Percentiles rank a stretch among this genome's conserved stretches.
These are phyloP conservation scores for Actinostola sp. DNA, from an alignment of 92 coral and sea anemone species.

Conservation along the genomic window DNA sequence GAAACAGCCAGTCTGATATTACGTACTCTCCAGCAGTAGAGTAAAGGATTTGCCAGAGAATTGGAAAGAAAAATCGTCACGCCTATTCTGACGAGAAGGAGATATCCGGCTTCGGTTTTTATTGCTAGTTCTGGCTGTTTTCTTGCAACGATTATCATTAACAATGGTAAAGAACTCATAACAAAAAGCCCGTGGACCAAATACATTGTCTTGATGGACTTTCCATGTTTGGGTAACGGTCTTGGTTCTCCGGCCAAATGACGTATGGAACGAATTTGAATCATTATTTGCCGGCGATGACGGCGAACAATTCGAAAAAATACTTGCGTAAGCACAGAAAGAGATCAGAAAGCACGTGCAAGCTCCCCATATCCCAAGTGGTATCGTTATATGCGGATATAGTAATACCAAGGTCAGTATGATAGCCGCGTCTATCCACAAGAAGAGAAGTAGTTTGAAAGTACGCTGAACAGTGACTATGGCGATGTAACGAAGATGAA, in stretches of 20 bases:
- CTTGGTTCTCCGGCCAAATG: no score
- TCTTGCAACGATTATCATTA: no score
- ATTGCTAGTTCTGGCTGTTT: no score
- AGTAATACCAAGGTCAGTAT: neutral
- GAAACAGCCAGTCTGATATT: conserved; percentile 10
- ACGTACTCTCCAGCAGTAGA: conserved; percentile 23
- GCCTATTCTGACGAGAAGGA: no score
- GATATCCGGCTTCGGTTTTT: no score
- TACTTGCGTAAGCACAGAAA: neutral
- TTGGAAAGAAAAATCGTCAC: conserved; percentile 19
- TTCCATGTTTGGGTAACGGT: no score
- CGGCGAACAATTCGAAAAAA: no score
- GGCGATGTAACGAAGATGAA: conserved; percentile 17
- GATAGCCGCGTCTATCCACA: conserved; percentile 5
- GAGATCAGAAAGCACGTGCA: neutral
- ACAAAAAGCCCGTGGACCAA: no score
- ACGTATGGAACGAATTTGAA: no score
- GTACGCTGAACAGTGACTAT: neutral
- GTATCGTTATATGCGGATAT: neutral
- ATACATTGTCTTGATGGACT: no score
- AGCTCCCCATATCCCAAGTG: neutral
- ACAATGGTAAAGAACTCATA: no score
- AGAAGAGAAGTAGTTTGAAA: neutral
- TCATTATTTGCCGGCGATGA: no score
- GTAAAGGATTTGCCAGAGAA: conserved; percentile 19